Conservation (phyloP, 2,113 vertebrate genomes). For the Octodon degus region DNA sequence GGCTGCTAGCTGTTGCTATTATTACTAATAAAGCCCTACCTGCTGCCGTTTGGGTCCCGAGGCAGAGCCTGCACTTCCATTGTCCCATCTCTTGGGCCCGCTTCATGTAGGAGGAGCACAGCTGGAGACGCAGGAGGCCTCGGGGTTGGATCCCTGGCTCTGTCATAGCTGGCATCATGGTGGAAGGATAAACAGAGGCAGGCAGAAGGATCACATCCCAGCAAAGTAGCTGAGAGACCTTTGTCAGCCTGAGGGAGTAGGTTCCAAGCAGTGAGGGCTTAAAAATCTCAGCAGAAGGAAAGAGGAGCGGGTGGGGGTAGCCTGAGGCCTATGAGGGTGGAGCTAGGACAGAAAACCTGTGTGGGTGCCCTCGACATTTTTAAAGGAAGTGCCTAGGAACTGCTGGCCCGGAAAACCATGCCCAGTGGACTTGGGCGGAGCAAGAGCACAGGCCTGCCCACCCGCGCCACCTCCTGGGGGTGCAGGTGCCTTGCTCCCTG, state of each 20-base stretch:
- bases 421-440: conserved; percentile 2
- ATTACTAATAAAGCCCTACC: neutral
- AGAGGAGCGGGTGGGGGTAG: neutral
- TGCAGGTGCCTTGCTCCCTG: neutral
- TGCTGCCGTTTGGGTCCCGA: neutral
- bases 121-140: neutral
- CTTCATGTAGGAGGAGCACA: neutral
- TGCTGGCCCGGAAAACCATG: conserved; percentile 52
- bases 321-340: neutral
- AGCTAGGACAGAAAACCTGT: neutral
- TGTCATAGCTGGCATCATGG: neutral
- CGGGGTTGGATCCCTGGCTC: neutral
- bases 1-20: neutral
- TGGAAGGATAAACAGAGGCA: neutral
- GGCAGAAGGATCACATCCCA: neutral
- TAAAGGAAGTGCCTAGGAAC: conserved; percentile 63
- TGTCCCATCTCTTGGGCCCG: neutral
- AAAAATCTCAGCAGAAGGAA: neutral
- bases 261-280: neutral
- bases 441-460: neutral
- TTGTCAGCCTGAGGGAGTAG: neutral
- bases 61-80: neutral
- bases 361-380: neutral
- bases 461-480: neutral
- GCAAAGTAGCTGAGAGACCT: neutral